These are phyloP conservation scores for Colletes latitarsis DNA, from an alignment of 1,140 invertebrate genomes.

Conservation along the genomic window DNA sequence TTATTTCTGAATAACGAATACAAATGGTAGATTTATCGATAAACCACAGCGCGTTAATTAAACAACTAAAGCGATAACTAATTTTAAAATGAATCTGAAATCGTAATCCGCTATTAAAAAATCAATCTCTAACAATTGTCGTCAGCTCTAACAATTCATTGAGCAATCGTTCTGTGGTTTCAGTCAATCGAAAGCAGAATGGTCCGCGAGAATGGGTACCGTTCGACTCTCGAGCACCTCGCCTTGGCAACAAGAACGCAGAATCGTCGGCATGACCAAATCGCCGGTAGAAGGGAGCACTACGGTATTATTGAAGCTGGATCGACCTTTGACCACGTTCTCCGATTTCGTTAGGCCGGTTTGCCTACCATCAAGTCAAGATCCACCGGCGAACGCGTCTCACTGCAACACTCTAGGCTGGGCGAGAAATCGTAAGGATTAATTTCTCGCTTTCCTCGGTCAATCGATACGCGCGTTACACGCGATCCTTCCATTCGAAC, in stretches of 20 bases:
- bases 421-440: slow-evolving; percentile 86
- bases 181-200: slow-evolving; percentile 92
- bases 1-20: too few relatives aligned
- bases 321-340: slow-evolving; percentile 86
- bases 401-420: slow-evolving; percentile 92
- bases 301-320: slow-evolving; percentile 90
- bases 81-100: too few relatives aligned
- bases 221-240: slow-evolving; percentile 88
- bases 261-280: slow-evolving; percentile 93
- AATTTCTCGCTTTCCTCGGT: neutral
- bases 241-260: slow-evolving; percentile 93
- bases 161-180: slow-evolving; percentile 35
- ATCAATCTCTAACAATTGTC: too few relatives aligned
- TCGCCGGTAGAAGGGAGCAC: slow-evolving; percentile 94
- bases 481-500: neutral
- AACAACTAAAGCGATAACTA: too few relatives aligned
- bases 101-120: too few relatives aligned
- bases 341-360: slow-evolving; percentile 92
- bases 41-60: too few relatives aligned
- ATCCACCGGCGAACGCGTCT: slow-evolving; percentile 72
- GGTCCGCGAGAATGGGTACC: slow-evolving; percentile 89
- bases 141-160: too few relatives aligned
- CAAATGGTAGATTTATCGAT: too few relatives aligned
- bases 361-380: slow-evolving; percentile 84
- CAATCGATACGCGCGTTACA: too few relatives aligned